Evolutionary conservation across 2,113 vertebrate species (phyloP).

Genomic region (Madoqua kirkii): DNA sequence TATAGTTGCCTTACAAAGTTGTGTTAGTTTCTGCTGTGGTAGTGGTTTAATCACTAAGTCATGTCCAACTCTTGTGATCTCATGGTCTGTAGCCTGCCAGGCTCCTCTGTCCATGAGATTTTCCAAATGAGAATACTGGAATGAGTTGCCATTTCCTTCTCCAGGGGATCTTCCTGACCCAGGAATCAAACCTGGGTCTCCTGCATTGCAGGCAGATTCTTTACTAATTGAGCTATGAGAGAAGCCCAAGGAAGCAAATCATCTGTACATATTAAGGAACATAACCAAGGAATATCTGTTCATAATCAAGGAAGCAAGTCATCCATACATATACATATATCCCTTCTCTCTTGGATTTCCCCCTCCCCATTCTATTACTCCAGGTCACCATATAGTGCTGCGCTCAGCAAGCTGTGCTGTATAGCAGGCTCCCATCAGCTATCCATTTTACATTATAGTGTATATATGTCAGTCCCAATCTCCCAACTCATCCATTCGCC

Average conservation of each 20-base stretch:
- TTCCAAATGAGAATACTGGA: neutral
- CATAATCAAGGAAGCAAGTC: neutral
- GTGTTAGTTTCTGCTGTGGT: neutral
- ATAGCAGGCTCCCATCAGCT: neutral
- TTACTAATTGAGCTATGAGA: neutral
- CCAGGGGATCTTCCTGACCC: neutral
- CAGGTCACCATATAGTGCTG: neutral
- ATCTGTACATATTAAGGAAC: neutral
- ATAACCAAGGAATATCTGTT: neutral
- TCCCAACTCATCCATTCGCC: neutral
- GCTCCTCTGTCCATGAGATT: neutral
- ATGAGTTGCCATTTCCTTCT: neutral
- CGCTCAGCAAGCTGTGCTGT: neutral
- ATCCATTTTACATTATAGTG: neutral
- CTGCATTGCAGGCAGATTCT: neutral
- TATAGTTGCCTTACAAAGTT: neutral
- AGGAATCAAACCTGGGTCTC: rapidly evolving
- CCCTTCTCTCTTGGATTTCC: neutral
- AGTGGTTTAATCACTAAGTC: neutral
- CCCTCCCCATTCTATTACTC: neutral
- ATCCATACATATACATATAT: neutral
- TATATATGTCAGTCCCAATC: neutral
- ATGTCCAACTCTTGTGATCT: neutral
- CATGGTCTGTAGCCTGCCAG: neutral
- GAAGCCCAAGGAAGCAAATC: neutral